Evolutionary conservation across 2,113 vertebrate species (phyloP).

Genomic region (Ellobius talpinus): DNA sequence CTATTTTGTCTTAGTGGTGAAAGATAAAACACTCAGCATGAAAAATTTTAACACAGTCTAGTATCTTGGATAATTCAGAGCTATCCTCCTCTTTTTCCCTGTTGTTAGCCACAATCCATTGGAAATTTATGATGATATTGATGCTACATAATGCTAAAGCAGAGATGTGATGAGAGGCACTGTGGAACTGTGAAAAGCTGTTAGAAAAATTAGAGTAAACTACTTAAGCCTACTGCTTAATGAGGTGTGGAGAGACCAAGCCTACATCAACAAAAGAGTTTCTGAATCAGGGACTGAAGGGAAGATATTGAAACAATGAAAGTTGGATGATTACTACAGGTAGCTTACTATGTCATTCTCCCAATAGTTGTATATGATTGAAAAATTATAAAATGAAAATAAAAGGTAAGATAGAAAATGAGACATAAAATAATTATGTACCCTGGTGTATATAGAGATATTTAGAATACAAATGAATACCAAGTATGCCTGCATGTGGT

Average conservation of each 20-base stretch:
- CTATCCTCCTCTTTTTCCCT: neutral
- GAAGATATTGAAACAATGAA: neutral
- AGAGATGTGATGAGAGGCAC: neutral
- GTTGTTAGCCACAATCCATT: neutral
- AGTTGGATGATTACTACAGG: neutral
- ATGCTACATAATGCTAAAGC: neutral
- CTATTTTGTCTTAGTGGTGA: neutral
- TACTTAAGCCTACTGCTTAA: neutral
- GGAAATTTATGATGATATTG: neutral
- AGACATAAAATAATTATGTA: neutral
- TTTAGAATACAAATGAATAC: neutral
- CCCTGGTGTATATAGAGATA: neutral
- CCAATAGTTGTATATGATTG: neutral
- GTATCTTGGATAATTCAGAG: neutral
- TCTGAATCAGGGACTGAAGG: neutral
- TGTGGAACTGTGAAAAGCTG: neutral
- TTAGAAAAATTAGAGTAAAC: neutral
- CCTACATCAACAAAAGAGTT: neutral
- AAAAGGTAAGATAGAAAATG: constrained; percentile 10
- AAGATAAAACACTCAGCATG: neutral
- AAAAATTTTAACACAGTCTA: neutral
- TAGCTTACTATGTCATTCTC: neutral
- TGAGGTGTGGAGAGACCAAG: neutral
- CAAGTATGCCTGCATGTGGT: neutral
- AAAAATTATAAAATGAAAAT: constrained; percentile 22